Evolutionary conservation across 2,797 vertebrate genomes (phyloP).

Genomic region (Eulemur mongoz): DNA sequence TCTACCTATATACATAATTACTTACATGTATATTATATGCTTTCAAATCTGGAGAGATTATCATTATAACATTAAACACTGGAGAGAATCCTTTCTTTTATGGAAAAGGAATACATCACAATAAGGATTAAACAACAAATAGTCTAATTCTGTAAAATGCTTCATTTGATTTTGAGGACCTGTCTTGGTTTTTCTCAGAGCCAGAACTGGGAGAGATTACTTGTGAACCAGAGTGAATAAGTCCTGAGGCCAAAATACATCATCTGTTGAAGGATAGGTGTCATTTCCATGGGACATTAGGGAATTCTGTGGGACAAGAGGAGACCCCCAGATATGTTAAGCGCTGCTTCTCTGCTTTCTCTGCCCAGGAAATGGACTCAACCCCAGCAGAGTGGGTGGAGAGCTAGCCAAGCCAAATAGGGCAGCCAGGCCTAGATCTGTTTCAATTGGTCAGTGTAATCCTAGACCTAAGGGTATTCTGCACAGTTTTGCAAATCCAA

Average conservation of each 20-base stretch:
- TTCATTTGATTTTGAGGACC: background rate
- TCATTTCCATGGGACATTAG: background rate
- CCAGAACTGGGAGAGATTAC: background rate
- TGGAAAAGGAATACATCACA: constrained; percentile 34
- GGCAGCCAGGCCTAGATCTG: background rate
- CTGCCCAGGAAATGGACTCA: background rate
- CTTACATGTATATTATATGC: background rate
- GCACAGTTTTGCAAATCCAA: constrained; percentile 1
- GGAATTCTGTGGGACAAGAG: background rate
- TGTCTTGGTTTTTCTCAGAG: background rate
- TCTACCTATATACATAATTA: background rate
- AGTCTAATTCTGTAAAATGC: background rate
- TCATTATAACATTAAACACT: constrained; percentile 17
- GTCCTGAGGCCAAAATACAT: background rate
- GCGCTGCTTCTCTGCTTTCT: background rate
- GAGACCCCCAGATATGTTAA: background rate
- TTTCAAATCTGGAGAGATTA: background rate
- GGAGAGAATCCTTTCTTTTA: constrained; percentile 26
- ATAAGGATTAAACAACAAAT: constrained; percentile 9
- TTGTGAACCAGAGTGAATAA: background rate
- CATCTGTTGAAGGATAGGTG: constrained; percentile 25
- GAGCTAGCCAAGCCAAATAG: background rate
- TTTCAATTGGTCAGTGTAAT: background rate
- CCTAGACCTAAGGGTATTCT: background rate
- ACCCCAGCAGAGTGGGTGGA: background rate